Conservation (phyloP, 2,113 vertebrate genomes). For the Elachura formosa region DNA sequence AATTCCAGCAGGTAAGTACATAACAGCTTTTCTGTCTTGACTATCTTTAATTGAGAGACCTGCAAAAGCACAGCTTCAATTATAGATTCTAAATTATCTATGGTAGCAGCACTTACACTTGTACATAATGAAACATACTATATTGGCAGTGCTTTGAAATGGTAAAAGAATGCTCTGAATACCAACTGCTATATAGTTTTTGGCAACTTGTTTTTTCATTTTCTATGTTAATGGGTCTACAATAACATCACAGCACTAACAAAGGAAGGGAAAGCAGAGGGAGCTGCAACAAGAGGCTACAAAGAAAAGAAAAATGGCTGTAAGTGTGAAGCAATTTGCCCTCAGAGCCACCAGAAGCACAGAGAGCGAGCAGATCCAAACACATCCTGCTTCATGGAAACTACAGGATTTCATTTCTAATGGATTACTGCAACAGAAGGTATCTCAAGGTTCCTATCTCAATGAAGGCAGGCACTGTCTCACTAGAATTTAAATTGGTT, state of each 20-base stretch:
- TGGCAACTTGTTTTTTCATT: constrained; percentile 36
- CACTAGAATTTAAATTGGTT: background rate
- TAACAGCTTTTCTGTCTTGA: constrained; percentile 41
- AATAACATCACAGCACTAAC: background rate
- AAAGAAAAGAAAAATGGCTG: background rate
- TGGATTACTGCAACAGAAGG: background rate
- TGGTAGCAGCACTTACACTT: constrained; percentile 39
- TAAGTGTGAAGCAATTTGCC: background rate
- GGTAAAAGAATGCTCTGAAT: constrained; percentile 38
- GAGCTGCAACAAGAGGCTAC: background rate
- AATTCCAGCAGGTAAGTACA: constrained; percentile 51
- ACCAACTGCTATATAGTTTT: constrained; percentile 1
- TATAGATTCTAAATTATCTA: constrained; percentile 57
- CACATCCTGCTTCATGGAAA: background rate
- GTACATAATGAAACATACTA: constrained; percentile 47
- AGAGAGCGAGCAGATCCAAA: background rate
- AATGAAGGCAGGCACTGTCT: background rate
- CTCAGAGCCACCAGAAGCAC: background rate
- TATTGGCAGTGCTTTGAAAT: constrained; percentile 38
- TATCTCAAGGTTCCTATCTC: background rate
- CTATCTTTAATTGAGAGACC: constrained; percentile 53
- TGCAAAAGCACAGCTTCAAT: constrained; percentile 41
- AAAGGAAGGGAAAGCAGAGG: background rate
- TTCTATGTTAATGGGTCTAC: constrained; percentile 34
- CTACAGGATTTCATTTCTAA: background rate